Evolutionary conservation across 1,140 invertebrate genomes (phyloP), one percentile per base, ranked within the genome.

Genomic region (Cydia splendana): DNA sequence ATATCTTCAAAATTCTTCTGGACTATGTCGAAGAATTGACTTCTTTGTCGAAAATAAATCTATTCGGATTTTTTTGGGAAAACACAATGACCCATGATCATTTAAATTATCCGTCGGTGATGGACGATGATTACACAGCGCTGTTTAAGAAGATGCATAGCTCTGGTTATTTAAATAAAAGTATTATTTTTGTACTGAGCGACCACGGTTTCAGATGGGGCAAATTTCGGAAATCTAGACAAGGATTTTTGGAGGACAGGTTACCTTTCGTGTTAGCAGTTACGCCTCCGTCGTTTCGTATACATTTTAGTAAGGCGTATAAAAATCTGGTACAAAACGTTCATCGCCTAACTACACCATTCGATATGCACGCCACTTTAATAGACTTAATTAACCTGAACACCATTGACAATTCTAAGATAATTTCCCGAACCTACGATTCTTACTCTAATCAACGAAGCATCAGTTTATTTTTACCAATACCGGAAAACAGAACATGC

Each of bases 191-290:
- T 9, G 95, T 98, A 20, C 94, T 98, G 79, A 98, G 97, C 84
- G 98, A 99, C 89, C 98, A 99, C 87, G 98, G 98, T 1, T 95
- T 98, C 82, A 92, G 98, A 42, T 98, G 96, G 93, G 98, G 98
- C 0, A 83, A 87, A 12, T 94, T 94, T 69, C 87, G 93, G 10
- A 78, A 82, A 9, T 98, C 98, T 0, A 96, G 96, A 85, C 95
- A 96, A 71, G 98, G 98, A 0, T 96, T 96, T 86, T 94, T 98
- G 76, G 98, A 99, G 91, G 98, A 98, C 87, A 91, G 98, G 73
- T 88, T 99, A 20, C 98, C 98, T 0, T 97, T 98, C 81, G 93
- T 98, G 2, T 97, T 96, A 81, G 86, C 98, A 2, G 94, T 95
- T 83, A 78, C 98, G 12, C 98, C 98, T 0, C 88, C 95, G 24